Conservation (phyloP, 64 coral and sea anemone species). For the Montipora cactus region DNA sequence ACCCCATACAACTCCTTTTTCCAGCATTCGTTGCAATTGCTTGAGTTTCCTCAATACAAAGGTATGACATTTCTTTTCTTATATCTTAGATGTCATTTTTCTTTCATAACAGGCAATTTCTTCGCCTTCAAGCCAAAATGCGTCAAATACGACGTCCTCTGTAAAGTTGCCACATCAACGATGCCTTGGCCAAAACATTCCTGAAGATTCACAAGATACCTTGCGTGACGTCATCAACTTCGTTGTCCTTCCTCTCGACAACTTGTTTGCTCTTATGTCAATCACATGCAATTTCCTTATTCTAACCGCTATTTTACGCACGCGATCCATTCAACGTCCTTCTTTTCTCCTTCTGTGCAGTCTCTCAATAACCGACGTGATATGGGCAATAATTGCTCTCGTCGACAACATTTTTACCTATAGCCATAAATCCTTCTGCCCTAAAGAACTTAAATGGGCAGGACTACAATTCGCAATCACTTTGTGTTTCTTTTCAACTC, state of each 20-base stretch:
- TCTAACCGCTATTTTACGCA: neutral
- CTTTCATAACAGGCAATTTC: neutral
- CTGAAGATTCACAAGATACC: neutral
- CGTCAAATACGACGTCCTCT: neutral
- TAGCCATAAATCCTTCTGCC: neutral
- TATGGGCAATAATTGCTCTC: neutral
- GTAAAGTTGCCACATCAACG: neutral
- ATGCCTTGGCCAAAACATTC: neutral
- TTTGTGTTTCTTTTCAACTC: neutral
- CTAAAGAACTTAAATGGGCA: neutral
- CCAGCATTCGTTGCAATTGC: no score
- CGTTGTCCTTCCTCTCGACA: neutral
- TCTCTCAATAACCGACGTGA: neutral
- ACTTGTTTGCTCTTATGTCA: neutral
- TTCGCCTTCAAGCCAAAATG: neutral
- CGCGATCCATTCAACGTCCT: neutral
- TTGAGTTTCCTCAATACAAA: no score
- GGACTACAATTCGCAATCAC: no score
- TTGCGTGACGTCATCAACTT: neutral
- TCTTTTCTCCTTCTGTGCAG: neutral
- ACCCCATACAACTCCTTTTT: no score
- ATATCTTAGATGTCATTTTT: neutral
- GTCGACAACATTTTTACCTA: neutral
- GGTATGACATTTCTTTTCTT: no score
- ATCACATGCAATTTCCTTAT: neutral